Evolutionary conservation across 2,113 vertebrate genomes (phyloP), one percentile per base, ranked within the genome.

Genomic region (Festucalex cinctus): DNA sequence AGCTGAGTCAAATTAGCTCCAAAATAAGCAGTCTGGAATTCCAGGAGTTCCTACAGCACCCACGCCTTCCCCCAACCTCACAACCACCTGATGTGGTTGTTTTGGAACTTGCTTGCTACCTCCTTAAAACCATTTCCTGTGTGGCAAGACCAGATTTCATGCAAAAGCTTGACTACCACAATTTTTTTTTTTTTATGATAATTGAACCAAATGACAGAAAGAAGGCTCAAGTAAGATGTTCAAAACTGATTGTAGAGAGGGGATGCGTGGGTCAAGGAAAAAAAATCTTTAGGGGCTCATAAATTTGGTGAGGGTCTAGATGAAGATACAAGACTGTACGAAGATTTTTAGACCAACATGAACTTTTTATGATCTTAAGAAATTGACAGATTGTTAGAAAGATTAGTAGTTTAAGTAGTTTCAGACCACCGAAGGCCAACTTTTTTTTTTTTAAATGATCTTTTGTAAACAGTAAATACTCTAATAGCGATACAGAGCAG

Each of bases 1-100:
- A 90, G 83, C 80, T 89, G 85, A 88, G 85, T 86, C 86, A 86
- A 86, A 86, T 86, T 82, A 86, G 74, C 69, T 81, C 73, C 69
- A 82, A 61, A 89, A 85, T 86, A 88, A 85, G 76, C 83, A 69
- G 80, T 71, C 81, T 88, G 81, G 79, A 89, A 91, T 89, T 88
- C 77, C 75, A 76, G 65, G 63, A 75, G 74, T 88, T 84, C 75
- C 83, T 69, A 37, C 67, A 75, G 68, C 66, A 26, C 53, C 53
- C 53, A 54, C n/a, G 19, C 46, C 46, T 49, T 48, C 46, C 46
- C 46, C 46, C 74, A 82, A 82, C 64, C 73, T 63, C 63, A 32
- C 68, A 76, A 77, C 85, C 85, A 88, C 79, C 76, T 82, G 77
- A 78, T 69, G 61, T 73, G 53, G 66, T 71, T 79, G 76, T 74